Conservation (phyloP, 2,113 vertebrate genomes). For the Spea multiplicata region DNA sequence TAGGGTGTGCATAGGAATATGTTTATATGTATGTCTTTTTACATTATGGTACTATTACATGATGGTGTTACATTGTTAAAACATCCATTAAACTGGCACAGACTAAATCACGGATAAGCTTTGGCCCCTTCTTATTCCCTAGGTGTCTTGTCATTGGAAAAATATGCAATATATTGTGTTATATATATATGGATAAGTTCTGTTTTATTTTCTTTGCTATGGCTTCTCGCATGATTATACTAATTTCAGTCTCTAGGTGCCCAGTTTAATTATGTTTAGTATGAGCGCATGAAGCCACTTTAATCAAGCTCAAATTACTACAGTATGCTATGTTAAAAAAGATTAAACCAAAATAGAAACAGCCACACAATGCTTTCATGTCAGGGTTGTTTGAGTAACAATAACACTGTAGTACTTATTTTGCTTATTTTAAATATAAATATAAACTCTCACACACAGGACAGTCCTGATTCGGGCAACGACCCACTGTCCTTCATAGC, state of each 20-base stretch:
- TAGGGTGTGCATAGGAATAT: no score
- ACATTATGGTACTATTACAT: no score
- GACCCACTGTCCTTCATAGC: no score
- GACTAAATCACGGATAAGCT: no score
- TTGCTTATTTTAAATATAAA: no score
- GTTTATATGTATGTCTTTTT: no score
- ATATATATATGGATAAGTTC: background rate
- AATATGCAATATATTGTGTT: background rate
- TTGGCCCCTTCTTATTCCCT: no score
- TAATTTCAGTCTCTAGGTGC: conserved; percentile 27
- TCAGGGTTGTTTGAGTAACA: background rate
- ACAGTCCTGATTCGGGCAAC: no score
- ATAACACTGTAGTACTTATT: background rate
- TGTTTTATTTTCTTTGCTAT: conserved; percentile 31
- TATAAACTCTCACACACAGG: no score
- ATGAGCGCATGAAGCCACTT: conserved; percentile 23
- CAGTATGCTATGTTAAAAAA: conserved; percentile 29
- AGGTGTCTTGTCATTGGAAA: background rate
- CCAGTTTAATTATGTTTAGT: conserved; percentile 37
- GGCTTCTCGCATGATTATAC: conserved; percentile 31
- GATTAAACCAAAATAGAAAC: conserved; percentile 7
- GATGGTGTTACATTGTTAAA: no score
- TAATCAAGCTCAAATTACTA: conserved; percentile 42
- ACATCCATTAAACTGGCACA: no score
- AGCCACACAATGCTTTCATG: conserved; percentile 16